Evolutionary conservation across 2,797 vertebrate species (phyloP).

Genomic region (Pseudochirops cupreus): DNA sequence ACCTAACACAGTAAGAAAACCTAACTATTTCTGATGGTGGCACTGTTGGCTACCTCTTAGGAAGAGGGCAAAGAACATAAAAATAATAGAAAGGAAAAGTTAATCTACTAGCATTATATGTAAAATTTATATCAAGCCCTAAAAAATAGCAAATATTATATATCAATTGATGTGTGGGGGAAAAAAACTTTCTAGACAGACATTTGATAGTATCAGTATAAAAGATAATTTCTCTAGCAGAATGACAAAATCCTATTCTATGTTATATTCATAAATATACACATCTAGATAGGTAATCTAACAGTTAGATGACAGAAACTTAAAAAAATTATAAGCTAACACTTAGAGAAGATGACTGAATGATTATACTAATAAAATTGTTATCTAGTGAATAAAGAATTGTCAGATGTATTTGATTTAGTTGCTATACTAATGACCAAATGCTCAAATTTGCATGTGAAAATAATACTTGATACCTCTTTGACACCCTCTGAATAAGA

Average conservation of each 20-base stretch:
- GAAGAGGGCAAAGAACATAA: slow-evolving; percentile 29
- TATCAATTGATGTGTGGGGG: not conserved
- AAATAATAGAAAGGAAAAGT: not conserved
- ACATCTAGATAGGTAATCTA: not conserved
- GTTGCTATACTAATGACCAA: not conserved
- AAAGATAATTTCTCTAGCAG: slow-evolving; percentile 20
- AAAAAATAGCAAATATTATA: slow-evolving; percentile 13
- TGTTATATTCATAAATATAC: not conserved
- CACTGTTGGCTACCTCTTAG: slow-evolving; percentile 14
- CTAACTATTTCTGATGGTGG: slow-evolving; percentile 46
- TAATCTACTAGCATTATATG: slow-evolving; percentile 9
- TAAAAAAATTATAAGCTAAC: not conserved
- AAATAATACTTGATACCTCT: not conserved
- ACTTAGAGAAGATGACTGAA: not conserved
- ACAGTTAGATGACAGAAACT: not conserved
- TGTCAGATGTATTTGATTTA: not conserved
- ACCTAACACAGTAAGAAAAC: not conserved
- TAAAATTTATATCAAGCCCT: slow-evolving; percentile 3
- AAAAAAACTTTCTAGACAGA: not conserved
- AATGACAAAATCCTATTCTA: not conserved
- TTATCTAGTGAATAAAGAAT: not conserved
- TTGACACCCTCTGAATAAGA: not conserved
- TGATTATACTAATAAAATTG: not conserved
- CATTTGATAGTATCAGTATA: not conserved
- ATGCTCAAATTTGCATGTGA: not conserved